Evolutionary conservation across 2,113 vertebrate genomes (phyloP), one percentile per base, ranked within the genome.

Genomic region (Acrocephalus kingi): DNA sequence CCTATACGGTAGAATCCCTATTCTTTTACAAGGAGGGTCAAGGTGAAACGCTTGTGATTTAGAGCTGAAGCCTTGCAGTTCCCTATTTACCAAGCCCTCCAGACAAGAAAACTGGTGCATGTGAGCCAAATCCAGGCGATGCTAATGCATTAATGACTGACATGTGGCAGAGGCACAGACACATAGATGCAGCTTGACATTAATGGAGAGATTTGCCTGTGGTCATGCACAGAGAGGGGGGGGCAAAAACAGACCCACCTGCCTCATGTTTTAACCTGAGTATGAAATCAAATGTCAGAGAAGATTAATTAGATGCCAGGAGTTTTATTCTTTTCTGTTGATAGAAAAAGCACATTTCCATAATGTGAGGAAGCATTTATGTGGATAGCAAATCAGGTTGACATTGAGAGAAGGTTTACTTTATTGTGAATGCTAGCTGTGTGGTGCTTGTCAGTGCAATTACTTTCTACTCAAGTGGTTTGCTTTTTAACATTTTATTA

Each of bases 121-220:
- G 98, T 97, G 97, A 98, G 98, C 96, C 97, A 97, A 98, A 97
- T 79, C 90, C 94, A 93, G 97, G 97, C 55, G 86, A 97, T 91
- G 84, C 97, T 98, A 98, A 99, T 98, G 98, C 98, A 98, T 98
- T 98, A 98, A 99, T 98, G 98, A 99, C 97, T 97, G 98, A 98
- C 97, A 97, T 95, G 97, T 97, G 97, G 97, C 99, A 98, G 98
- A 97, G 89, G 94, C 79, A 88, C 75, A 97, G 97, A 96, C 97
- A 98, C 97, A 96, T 97, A 98, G 98, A 99, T 99, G 98, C 97
- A 97, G 95, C 95, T 62, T 98, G 99, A 99, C 99, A 98, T 98
- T 99, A 99, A 99, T 99, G 99, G 99, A 98, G 98, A 98, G 98
- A 99, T 98, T 98, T 93, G 98, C 99, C 99, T 94, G 97, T 97